Percentiles rank a stretch among this genome's conserved stretches.
Evolutionary conservation across 2,113 vertebrate species (phyloP).

Genomic region (Hydropotes inermis): DNA sequence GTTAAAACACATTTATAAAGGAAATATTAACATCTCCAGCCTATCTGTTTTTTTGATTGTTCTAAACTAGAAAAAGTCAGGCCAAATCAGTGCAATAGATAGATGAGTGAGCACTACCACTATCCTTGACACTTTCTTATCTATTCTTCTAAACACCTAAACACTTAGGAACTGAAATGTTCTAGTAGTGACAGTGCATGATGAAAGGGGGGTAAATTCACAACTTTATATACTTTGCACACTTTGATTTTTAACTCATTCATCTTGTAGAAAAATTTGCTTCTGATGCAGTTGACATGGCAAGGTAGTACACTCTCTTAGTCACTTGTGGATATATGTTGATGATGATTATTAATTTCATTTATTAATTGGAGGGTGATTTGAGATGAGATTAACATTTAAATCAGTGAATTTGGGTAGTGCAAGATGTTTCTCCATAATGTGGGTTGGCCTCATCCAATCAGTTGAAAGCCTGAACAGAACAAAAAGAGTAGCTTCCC

Average conservation of each 20-base stretch:
- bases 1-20: not conserved
- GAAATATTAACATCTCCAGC: not conserved
- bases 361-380: not conserved
- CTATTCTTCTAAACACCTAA: not conserved
- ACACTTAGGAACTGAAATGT: not conserved
- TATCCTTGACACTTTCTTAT: not conserved
- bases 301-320: not conserved
- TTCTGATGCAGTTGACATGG: not conserved
- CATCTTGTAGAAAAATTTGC: not conserved
- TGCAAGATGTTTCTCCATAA: not conserved
- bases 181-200: not conserved
- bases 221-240: not conserved
- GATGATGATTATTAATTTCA: not conserved
- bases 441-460: not conserved
- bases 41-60: not conserved
- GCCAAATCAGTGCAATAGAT: not conserved
- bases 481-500: not conserved
- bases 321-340: not conserved
- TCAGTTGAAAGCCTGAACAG: not conserved
- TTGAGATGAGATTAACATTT: not conserved
- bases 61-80: not conserved
- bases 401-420: not conserved
- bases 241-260: not conserved
- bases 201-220: not conserved
- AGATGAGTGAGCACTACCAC: fast-evolving